phyloP scores from a whole-genome alignment of 1,140 invertebrate genomes.

The Ceratosolen fusciceps region DNA sequence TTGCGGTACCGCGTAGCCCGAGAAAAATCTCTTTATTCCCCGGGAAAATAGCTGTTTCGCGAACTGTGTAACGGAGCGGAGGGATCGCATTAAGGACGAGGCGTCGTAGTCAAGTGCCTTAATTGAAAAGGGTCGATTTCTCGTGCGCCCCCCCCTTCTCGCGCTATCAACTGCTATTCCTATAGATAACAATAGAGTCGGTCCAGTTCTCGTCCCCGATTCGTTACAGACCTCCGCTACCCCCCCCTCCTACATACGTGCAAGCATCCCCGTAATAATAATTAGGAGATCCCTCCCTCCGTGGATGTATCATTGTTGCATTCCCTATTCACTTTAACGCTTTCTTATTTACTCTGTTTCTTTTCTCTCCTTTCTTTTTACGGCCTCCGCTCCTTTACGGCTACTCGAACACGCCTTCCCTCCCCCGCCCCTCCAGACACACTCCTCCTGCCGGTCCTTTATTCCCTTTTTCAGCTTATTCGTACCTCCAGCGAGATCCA shows the following conservation, averaged over 20 bases:
- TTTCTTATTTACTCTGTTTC: not conserved
- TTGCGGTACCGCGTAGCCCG: not conserved
- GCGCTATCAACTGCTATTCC: not conserved
- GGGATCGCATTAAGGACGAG: not conserved
- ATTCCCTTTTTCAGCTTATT: no score
- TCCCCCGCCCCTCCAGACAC: no score
- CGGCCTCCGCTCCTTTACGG: no score
- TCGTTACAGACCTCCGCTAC: not conserved
- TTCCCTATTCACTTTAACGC: no score
- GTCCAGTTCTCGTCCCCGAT: not conserved
- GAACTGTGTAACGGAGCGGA: not conserved
- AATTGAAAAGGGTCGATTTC: not conserved
- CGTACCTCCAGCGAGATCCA: no score
- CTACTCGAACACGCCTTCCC: no score
- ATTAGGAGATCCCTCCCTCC: not conserved
- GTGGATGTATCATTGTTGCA: not conserved
- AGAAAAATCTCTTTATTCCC: not conserved
- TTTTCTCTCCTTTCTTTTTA: not conserved
- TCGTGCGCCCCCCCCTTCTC: not conserved
- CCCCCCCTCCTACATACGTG: not conserved
- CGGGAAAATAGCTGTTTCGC: not conserved
- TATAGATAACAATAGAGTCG: slow-evolving; percentile 6
- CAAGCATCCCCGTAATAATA: not conserved
- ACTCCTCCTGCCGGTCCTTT: no score
- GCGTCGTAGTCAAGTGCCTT: not conserved